Conservation (phyloP, 2,113 vertebrate genomes). For the Tinamus guttatus region DNA sequence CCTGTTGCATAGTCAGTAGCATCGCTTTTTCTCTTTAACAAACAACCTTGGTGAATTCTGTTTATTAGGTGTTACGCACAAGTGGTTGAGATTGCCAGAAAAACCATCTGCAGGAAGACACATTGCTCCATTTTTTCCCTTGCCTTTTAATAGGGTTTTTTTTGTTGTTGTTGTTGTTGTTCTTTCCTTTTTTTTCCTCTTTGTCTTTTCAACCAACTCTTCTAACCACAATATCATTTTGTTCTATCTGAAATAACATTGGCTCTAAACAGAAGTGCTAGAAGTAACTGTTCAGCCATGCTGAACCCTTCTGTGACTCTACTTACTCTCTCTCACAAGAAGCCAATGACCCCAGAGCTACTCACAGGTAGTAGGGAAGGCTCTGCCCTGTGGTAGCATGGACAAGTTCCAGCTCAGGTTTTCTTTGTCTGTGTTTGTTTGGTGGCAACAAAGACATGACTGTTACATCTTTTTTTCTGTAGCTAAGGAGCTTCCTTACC, state of each 20-base stretch:
- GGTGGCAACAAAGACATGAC: not conserved
- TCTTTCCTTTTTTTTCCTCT: not conserved
- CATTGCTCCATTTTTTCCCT: not conserved
- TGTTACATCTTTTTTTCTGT: not conserved
- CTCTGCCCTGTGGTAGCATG: rapidly evolving
- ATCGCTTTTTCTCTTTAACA: not conserved
- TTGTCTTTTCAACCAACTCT: rapidly evolving
- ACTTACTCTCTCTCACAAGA: not conserved
- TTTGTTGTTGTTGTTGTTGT: not conserved
- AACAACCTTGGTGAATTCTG: not conserved
- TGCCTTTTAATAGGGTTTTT: not conserved
- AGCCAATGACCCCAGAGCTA: not conserved
- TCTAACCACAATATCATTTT: not conserved
- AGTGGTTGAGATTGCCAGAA: not conserved
- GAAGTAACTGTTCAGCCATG: not conserved
- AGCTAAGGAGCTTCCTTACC: not conserved
- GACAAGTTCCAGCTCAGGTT: not conserved
- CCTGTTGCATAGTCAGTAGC: not conserved
- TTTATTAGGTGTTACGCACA: not conserved
- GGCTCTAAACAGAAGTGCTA: rapidly evolving
- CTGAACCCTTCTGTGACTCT: not conserved
- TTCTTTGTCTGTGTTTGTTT: not conserved
- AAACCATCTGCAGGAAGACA: not conserved
- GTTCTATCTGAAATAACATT: not conserved
- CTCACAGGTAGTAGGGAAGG: rapidly evolving